Conservation (phyloP, 2,888 invertebrate genomes). For the Sinohyriopsis cumingii region DNA sequence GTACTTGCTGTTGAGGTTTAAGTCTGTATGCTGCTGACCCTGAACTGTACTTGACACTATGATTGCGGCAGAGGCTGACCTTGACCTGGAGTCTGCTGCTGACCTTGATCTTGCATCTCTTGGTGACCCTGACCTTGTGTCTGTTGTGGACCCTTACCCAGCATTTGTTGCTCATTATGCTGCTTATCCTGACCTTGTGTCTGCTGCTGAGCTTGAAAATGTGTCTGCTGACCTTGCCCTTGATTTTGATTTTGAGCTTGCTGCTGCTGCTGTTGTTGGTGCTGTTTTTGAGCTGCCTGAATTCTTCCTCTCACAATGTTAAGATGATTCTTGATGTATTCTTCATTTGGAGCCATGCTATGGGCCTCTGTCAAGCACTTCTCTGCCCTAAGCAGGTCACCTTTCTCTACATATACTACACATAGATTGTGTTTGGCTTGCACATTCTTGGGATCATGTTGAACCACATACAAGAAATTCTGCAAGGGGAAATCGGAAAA, state of each 20-base stretch:
- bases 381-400: constrained; percentile 87
- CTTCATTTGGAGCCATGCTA: constrained; percentile 87
- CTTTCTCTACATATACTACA: constrained; percentile 94
- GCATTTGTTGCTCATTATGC: background rate
- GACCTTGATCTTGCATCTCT: constrained; percentile 1
- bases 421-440: constrained; percentile 97
- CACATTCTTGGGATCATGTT: constrained; percentile 90
- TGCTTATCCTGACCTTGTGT: background rate
- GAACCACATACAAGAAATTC: constrained; percentile 91
- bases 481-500: constrained; percentile 72
- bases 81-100: constrained; percentile 15
- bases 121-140: constrained; percentile 3
- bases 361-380: constrained; percentile 85
- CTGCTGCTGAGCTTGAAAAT: constrained; percentile 3
- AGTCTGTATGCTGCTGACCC: constrained; percentile 1
- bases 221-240: constrained; percentile 6
- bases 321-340: constrained; percentile 91
- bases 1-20: background rate
- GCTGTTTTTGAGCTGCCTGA: constrained; percentile 12
- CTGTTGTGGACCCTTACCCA: background rate
- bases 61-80: constrained; percentile 14
- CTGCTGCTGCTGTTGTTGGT: constrained; percentile 5
- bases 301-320: constrained; percentile 85
- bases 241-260: constrained; percentile 10
- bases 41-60: background rate